These are phyloP conservation scores for Strongylocentrotus purpuratus DNA, from an alignment of 35 echinoderm and acorn worm genomes.

Conservation along the genomic window DNA sequence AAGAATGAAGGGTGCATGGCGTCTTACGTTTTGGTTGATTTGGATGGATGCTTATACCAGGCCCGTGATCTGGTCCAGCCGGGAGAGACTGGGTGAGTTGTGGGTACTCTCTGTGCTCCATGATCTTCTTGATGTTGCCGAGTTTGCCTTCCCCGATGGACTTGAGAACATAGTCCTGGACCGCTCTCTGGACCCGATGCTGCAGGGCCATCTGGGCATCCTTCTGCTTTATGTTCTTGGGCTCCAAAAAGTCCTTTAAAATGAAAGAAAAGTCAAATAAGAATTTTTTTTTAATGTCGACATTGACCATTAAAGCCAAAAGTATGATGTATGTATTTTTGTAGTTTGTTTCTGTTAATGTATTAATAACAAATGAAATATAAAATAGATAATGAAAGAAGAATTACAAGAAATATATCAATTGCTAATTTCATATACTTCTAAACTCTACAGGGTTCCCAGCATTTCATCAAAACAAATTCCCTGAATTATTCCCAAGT, in stretches of 20 bases:
- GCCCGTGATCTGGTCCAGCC: neutral
- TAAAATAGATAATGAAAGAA: no score
- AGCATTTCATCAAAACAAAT: no score
- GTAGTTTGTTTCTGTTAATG: no score
- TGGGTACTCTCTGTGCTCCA: conserved; percentile 33
- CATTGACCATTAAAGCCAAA: no score
- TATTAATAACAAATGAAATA: no score
- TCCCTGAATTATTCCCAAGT: no score
- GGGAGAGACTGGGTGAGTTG: conserved; percentile 39
- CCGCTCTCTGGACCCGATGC: conserved; percentile 55
- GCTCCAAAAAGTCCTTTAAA: conserved; percentile 66
- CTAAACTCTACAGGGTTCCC: no score
- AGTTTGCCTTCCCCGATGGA: conserved; percentile 8
- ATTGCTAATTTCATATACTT: no score
- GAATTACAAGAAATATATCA: no score
- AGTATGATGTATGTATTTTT: no score
- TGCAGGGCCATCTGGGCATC: conserved; percentile 52
- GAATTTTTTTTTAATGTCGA: neutral
- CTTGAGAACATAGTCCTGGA: conserved; percentile 49
- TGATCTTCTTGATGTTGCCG: neutral
- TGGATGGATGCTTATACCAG: conserved; percentile 8
- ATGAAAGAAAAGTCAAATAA: conserved; percentile 22
- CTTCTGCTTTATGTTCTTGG: conserved; percentile 58
- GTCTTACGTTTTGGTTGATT: conserved; percentile 6
- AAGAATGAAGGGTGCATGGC: no score